Base-by-base conservation (phyloP, 2,113 vertebrate genomes). In the Vidua macroura region DNA sequence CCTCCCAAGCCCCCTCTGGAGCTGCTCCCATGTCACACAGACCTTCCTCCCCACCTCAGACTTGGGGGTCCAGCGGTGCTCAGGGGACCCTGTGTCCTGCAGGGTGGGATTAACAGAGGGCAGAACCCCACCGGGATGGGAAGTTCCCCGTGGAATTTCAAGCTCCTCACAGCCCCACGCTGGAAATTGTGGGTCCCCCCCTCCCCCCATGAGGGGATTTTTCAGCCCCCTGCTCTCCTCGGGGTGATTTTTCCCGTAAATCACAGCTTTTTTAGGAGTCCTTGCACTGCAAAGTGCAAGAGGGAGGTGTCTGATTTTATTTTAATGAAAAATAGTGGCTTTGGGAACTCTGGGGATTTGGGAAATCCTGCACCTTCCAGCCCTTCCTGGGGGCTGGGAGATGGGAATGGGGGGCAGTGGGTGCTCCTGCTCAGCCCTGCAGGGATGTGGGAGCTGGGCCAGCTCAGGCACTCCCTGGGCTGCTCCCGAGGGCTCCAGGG, bases 121-220 rank as follows among this genome's bases (percentile, higher is more conserved):
- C 39, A n/a, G 46, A 62, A n/a, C 21, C 46, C 23, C n/a, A 15
- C n/a, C 8, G 78, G 66, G 46, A 13, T 27, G 48, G 30, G 59
- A 30, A 48, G 8, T 39, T 39, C 41, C 37, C 27, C 62, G 0
- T 1, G 4, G 78, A 27, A n/a, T 13, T 60, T 6, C 33, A 21
- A 46, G 18, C 28, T 43, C 33, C 16, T 30, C 56, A 2, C 3
- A 3, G 48, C 17, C 21, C 25, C 62, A 4, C 0, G 1, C 66
- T 63, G 59, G 48, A 30, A 20, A 13, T 1, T 8, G 2, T 3
- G 19, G 5, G 15, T 7, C 3, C 9, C 19, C 19, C 46, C 5
- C 21, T 9, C 15, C 23, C 18, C 8, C 30, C 39, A 0, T 4
- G 2, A 4, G 1, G 23, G 31, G 33, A 0, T 52, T 58, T 76